phyloP scores from a whole-genome alignment of 2,113 vertebrate species.

The Morone saxatilis region DNA sequence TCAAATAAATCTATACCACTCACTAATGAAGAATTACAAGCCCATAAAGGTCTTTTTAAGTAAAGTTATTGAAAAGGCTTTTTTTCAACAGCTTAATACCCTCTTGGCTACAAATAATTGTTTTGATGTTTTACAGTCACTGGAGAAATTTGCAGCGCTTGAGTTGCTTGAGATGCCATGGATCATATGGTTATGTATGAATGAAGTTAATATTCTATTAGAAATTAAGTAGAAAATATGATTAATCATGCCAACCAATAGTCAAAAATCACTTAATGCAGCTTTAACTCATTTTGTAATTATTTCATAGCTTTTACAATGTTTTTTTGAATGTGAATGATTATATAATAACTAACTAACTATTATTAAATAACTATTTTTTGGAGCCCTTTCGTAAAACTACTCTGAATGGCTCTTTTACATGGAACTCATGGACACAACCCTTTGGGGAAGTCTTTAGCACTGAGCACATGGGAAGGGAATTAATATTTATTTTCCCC shows the following conservation, averaged over 20 bases:
- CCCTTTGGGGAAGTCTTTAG: constrained; percentile 47
- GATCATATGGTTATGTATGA: not conserved
- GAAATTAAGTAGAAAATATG: not conserved
- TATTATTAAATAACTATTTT: not conserved
- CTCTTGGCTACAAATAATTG: not conserved
- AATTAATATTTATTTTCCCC: constrained; percentile 60
- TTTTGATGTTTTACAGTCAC: not conserved
- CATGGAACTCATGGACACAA: constrained; percentile 37
- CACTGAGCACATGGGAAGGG: constrained; percentile 12
- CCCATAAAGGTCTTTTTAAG: not conserved
- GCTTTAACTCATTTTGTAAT: not conserved
- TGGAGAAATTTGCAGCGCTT: not conserved
- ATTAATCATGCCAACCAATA: not conserved
- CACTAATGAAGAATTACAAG: not conserved
- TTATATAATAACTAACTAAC: not conserved
- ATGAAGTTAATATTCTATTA: not conserved
- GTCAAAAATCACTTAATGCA: not conserved
- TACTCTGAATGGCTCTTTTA: constrained; percentile 33
- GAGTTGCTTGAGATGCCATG: not conserved
- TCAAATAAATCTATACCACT: not conserved
- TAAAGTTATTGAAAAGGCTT: not conserved
- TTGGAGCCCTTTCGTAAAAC: constrained; percentile 30
- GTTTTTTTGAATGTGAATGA: not conserved
- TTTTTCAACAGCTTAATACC: not conserved
- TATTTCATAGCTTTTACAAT: not conserved